A percentile compares a stretch with the other conserved stretches of the same genome.
These are phyloP conservation scores for Lordiphosa collinella DNA, from an alignment of 1,140 invertebrate genomes.

Conservation along the genomic window DNA sequence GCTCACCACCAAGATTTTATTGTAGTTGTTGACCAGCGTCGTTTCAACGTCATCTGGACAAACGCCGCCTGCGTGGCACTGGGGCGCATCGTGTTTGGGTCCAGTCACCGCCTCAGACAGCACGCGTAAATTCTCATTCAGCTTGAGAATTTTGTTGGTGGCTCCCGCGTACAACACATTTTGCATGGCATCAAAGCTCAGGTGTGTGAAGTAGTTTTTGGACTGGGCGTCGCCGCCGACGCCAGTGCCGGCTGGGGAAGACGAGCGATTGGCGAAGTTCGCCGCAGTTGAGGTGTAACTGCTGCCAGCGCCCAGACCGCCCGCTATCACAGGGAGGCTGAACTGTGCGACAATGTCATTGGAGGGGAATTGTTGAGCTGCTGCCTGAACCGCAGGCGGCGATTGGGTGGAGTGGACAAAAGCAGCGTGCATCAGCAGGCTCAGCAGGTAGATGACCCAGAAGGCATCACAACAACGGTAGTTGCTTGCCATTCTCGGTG, in stretches of 20 bases:
- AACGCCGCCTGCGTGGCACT: slow-evolving; percentile 89
- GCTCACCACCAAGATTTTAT: slow-evolving; percentile 95
- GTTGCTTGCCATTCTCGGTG: too few species aligned
- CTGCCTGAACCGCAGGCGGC: not conserved
- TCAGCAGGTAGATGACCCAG: too few species aligned
- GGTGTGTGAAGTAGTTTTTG: slow-evolving; percentile 81
- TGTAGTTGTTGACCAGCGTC: slow-evolving; percentile 89
- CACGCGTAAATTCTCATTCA: slow-evolving; percentile 86
- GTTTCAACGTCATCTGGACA: slow-evolving; percentile 86
- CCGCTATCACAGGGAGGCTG: slow-evolving; percentile 31
- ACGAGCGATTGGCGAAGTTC: slow-evolving; percentile 31
- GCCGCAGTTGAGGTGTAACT: slow-evolving; percentile 20
- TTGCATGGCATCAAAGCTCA: slow-evolving; percentile 81
- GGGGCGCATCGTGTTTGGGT: slow-evolving; percentile 90
- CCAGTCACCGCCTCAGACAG: slow-evolving; percentile 85
- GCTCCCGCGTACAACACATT: slow-evolving; percentile 89
- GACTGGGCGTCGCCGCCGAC: slow-evolving; percentile 8
- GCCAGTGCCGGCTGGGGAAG: not conserved
- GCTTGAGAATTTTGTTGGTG: slow-evolving; percentile 90
- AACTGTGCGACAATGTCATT: slow-evolving; percentile 73
- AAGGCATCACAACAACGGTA: too few species aligned
- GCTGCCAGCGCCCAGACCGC: not conserved
- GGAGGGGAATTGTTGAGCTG: slow-evolving; percentile 24
- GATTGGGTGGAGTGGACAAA: too few species aligned
- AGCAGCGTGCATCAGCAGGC: too few species aligned